Conservation (phyloP, 2,113 vertebrate species). For the Rutilus rutilus region DNA sequence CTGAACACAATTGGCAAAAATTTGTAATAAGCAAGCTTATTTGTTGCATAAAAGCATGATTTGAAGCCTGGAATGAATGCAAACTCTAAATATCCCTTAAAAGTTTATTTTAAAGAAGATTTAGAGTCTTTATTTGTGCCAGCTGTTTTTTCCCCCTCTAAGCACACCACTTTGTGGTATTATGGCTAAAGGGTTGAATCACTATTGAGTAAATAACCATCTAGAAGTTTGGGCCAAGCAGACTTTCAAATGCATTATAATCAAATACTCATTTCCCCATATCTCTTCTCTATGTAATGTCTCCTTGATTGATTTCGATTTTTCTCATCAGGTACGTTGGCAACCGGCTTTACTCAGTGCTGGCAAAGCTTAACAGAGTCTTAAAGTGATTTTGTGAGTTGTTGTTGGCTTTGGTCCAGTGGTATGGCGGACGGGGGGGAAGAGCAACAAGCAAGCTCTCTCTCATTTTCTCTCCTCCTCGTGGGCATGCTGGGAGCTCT, state of each 20-base stretch:
- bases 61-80: background rate
- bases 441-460: slow-evolving; percentile 37
- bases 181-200: background rate
- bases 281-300: slow-evolving; percentile 32
- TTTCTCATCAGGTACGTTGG: slow-evolving; percentile 55
- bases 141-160: background rate
- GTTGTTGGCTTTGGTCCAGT: slow-evolving; percentile 64
- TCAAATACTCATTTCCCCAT: slow-evolving; percentile 24
- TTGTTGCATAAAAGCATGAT: background rate
- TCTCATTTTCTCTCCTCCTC: slow-evolving; percentile 33
- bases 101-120: background rate
- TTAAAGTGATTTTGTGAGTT: slow-evolving; percentile 57
- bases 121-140: background rate
- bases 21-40: background rate
- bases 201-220: slow-evolving; percentile 13
- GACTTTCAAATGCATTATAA: slow-evolving; percentile 43
- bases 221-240: slow-evolving; percentile 26
- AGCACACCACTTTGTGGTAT: background rate
- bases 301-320: slow-evolving; percentile 45
- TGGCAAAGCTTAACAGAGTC: slow-evolving; percentile 57
- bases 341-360: slow-evolving; percentile 40
- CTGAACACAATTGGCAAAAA: too few species aligned
- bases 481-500: slow-evolving; percentile 61
- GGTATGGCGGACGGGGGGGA: slow-evolving; percentile 48
- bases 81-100: background rate